Evolutionary conservation across 2,888 invertebrate species (phyloP).

Genomic region (Parnassius glacialis): DNA sequence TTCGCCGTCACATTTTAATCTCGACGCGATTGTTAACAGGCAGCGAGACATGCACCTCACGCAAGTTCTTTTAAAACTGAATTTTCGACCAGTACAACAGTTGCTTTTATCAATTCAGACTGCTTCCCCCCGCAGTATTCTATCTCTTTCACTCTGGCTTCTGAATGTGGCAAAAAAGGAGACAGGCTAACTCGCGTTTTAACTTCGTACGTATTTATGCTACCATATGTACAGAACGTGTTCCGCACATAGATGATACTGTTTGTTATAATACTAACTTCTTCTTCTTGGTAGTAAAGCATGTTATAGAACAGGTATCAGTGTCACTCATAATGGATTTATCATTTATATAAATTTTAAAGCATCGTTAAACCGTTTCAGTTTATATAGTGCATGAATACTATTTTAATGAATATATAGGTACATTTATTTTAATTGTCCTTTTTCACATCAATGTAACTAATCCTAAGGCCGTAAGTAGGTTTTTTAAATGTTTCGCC

Average conservation of each 20-base stretch:
- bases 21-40: conserved; percentile 50
- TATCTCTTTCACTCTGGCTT: conserved; percentile 57
- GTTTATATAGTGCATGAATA: no score
- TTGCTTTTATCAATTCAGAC: conserved; percentile 77
- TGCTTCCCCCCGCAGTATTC: conserved; percentile 50
- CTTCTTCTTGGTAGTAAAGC: conserved; percentile 30
- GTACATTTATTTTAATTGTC: no score
- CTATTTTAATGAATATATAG: no score
- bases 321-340: conserved; percentile 28
- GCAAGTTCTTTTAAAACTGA: conserved; percentile 68
- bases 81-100: conserved; percentile 70
- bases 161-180: conserved; percentile 48
- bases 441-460: no score
- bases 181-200: conserved; percentile 50
- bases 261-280: conserved; percentile 22
- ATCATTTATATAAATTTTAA: conserved; percentile 9
- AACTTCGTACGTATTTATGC: conserved; percentile 29
- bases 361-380: no score
- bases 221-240: conserved; percentile 29
- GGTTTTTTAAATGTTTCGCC: conserved; percentile 5
- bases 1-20: conserved; percentile 70
- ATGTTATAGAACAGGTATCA: conserved; percentile 30
- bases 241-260: conserved; percentile 28
- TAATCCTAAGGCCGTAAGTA: background rate
- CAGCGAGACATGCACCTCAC: conserved; percentile 50